Evolutionary conservation across 2,797 vertebrate genomes (phyloP).

Genomic region (Lutjanus argentimaculatus): DNA sequence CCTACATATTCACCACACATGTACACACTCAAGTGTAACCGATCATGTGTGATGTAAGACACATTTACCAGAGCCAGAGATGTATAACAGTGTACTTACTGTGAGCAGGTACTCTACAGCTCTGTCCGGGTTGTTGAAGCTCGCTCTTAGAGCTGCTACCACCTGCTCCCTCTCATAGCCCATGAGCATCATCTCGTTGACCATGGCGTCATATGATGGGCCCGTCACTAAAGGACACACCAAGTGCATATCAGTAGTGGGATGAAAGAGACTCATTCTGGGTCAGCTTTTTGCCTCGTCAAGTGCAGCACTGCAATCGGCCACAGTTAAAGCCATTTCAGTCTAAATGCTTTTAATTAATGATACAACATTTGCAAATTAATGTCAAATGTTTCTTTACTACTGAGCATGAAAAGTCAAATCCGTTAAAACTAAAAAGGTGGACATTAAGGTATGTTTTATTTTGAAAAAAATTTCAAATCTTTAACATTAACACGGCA

Average conservation of each 20-base stretch:
- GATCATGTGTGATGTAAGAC: neutral
- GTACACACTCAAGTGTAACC: neutral
- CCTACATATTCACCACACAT: neutral
- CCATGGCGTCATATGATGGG: constrained; percentile 97
- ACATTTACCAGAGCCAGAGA: neutral
- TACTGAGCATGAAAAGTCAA: too few species aligned
- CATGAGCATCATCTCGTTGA: constrained; percentile 99
- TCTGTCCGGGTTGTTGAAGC: constrained; percentile 98
- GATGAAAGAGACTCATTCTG: neutral
- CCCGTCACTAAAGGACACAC: constrained; percentile 90
- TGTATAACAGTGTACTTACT: constrained; percentile 75
- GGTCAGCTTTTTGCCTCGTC: neutral
- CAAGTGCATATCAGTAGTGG: neutral
- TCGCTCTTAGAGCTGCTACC: constrained; percentile 94
- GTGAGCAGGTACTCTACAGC: constrained; percentile 97
- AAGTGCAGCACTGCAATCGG: neutral
- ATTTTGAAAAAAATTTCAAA: neutral
- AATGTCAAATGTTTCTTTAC: too few species aligned
- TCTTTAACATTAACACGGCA: neutral
- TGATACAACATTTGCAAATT: too few species aligned
- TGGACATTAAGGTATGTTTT: too few species aligned
- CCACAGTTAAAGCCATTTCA: neutral
- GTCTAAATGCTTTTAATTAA: too few species aligned
- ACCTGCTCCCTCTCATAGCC: constrained; percentile 97
- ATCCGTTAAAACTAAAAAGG: too few species aligned